phyloP scores from a whole-genome alignment of 2,888 invertebrate species.

The Lasioglossum vierecki region DNA sequence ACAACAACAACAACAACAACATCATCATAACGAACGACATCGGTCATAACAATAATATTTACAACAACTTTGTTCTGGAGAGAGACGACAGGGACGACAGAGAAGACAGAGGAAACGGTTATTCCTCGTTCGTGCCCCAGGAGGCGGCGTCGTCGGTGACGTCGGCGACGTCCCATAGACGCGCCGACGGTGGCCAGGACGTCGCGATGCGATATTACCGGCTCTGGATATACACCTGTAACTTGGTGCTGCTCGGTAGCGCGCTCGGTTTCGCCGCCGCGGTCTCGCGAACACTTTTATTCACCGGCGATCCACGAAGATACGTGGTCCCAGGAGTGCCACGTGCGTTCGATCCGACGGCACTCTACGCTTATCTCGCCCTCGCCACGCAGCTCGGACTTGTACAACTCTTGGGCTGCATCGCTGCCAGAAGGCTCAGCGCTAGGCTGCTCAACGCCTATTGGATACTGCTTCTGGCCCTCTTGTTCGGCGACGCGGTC shows the following conservation, averaged over 20 bases:
- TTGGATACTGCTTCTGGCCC: conserved; percentile 91
- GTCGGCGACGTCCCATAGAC: conserved; percentile 72
- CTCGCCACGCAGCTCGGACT: conserved; percentile 89
- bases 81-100: conserved; percentile 50
- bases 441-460: conserved; percentile 93
- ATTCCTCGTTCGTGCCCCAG: conserved; percentile 57
- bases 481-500: conserved; percentile 93
- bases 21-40: conserved; percentile 62
- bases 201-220: conserved; percentile 92
- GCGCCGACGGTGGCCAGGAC: conserved; percentile 85
- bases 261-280: conserved; percentile 92
- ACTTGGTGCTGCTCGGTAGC: conserved; percentile 93
- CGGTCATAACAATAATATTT: conserved; percentile 45
- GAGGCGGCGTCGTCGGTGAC: conserved; percentile 73
- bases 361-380: conserved; percentile 93
- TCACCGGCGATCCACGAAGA: conserved; percentile 88
- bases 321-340: conserved; percentile 89
- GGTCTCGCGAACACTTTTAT: conserved; percentile 88
- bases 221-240: conserved; percentile 97
- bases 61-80: conserved; percentile 22
- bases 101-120: background rate
- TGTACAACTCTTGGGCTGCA: conserved; percentile 91
- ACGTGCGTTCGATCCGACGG: conserved; percentile 91
- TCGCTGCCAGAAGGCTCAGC: conserved; percentile 92
- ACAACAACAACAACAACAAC: conserved; percentile 63